Base-by-base conservation (phyloP, 2,888 invertebrate genomes). In the Diplazon laetatorius region DNA sequence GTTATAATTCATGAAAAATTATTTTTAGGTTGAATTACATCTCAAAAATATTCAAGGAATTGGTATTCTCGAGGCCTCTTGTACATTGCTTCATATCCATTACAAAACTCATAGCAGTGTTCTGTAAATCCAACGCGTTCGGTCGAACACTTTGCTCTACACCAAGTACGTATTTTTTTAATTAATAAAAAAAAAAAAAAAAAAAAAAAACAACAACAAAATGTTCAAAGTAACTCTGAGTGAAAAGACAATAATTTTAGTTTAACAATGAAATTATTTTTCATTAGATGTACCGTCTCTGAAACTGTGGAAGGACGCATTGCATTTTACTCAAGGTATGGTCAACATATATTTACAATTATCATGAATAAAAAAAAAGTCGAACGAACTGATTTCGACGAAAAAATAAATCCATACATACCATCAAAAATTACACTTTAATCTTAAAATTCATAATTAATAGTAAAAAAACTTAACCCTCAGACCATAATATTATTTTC, bases 51-150 rank as follows among this genome's bases (percentile, higher is more conserved):
- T 85, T 89, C 18, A 87, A 85, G 76, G 89, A 90, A 83, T 83
- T 90, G n/a, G 80, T 90, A 30, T 88, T 88, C 48, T 85, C 88
- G 16, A 84, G 90, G 44, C 91, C 91, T 14, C 75, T 91, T 22
- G 78, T 88, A 4, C 76, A 83, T n/a, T 87, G 86, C 71, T 89
- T 88, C n/a, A 76, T 83, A 1, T 63, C 86, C 14, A 69, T 91
- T 14, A 84, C 84, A 12, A 82, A 84, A 72, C 76, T 86, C 71
- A 80, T 91, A 73, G 84, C 84, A 72, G 82, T 84, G 16, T 90
- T 89, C 78, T 81, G 85, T 16, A 81, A 78, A 14, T 83, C 81
- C 35, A 22, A 68, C 6, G 70, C 30, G 8, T 87, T 89, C 72
- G 80, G 83, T 35, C 78, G 75, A 37, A 86, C 85, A 44, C 82